Evolutionary conservation across 2,888 invertebrate species (phyloP).

Genomic region (Xanthia icteritia): DNA sequence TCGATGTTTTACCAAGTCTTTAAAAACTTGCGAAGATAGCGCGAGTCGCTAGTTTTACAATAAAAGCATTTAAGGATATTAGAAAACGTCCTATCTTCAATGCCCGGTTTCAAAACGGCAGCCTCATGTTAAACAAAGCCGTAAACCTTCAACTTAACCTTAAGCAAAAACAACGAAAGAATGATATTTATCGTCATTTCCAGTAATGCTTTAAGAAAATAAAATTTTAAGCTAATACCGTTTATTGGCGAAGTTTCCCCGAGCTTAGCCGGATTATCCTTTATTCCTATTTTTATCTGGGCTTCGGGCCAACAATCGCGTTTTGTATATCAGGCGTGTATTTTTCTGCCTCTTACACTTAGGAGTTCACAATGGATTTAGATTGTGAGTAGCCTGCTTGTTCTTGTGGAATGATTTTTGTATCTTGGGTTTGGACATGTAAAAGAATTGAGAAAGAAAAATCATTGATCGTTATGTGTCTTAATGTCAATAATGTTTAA

Average conservation of each 20-base stretch:
- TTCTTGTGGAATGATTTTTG: background rate
- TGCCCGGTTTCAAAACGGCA: background rate
- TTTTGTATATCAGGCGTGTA: constrained; percentile 55
- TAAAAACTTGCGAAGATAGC: too few species aligned
- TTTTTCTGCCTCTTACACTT: constrained; percentile 48
- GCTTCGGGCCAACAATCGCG: constrained; percentile 52
- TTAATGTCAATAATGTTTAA: background rate
- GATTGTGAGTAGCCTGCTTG: constrained; percentile 8
- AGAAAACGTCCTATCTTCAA: background rate
- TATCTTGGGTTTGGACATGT: background rate
- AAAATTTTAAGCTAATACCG: constrained; percentile 65
- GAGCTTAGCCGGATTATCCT: constrained; percentile 56
- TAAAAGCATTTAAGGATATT: background rate
- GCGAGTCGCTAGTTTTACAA: too few species aligned
- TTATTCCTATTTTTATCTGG: constrained; percentile 62
- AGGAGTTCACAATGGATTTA: constrained; percentile 39
- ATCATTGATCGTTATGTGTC: background rate
- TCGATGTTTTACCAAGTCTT: too few species aligned
- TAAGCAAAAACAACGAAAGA: constrained; percentile 41
- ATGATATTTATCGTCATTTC: constrained; percentile 59
- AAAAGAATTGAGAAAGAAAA: background rate
- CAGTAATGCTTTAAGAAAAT: constrained; percentile 61
- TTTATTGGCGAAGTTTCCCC: constrained; percentile 61
- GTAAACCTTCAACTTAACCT: constrained; percentile 14
- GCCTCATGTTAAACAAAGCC: background rate